Base-by-base conservation (phyloP, 2,888 invertebrate genomes). In the Anarsia innoxiella region DNA sequence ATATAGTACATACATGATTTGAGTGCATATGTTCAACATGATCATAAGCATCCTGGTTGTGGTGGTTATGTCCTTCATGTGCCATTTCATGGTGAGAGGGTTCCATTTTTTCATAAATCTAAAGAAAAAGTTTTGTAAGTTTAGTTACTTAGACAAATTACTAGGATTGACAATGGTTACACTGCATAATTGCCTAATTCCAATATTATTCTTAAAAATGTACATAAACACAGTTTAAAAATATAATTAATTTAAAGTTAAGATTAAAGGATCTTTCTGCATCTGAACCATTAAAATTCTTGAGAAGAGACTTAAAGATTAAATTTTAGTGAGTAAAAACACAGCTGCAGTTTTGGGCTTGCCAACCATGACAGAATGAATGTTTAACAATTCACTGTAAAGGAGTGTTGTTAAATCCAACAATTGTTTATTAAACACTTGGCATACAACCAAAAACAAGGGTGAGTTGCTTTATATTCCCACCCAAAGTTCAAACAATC, bases 371-470 rank as follows among this genome's bases (percentile, higher is more conserved):
- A 19, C 19, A 19, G 3, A 19, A 19, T 6, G 19, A 19, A 19
- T 19, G 19, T 3, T 6, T 5, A 19, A 19, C 19, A 19, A 19
- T 5, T 19, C 19, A 19, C 6, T 19, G n/a, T n/a, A n/a, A n/a
- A n/a, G n/a, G n/a, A n/a, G n/a, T n/a, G n/a, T 6, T 32, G 31
- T 32, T 35, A 11, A 33, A 40, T 31, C 37, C 34, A 39, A 36
- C 35, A 31, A 12, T 45, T 49, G 53, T 52, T 52, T 52, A 48
- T 37, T 37, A 52, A 53, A 53, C 49, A 50, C 31, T 29, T 29
- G 19, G 26, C 30, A 33, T 34, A 31, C 25, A 31, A 47, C 27
- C 33, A 37, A 51, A 42, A 51, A 49, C 46, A 51, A 42, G n/a
- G 27, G 11, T 31, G 13, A 19, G 19, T 6, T 19, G 19, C 19